Percentiles rank a stretch among this genome's conserved stretches.
Evolutionary conservation across 2,113 vertebrate species (phyloP).

Genomic region (Myiopsitta monachus): DNA sequence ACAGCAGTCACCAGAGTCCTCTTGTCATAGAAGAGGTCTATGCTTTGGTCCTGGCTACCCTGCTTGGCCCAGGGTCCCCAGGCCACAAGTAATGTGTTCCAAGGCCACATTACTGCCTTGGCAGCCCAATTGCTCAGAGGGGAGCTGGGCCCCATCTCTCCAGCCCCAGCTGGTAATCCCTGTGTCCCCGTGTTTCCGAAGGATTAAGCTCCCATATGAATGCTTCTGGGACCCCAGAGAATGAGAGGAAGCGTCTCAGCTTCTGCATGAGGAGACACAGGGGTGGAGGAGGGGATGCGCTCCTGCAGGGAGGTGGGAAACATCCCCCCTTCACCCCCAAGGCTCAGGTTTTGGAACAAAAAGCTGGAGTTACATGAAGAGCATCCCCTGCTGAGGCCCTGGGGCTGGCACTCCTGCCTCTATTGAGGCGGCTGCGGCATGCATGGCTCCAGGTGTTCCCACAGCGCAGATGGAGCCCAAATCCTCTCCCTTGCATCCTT

Average conservation of each 20-base stretch:
- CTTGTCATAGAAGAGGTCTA: not conserved
- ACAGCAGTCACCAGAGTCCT: not conserved
- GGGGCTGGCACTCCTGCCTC: not conserved
- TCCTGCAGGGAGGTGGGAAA: not conserved
- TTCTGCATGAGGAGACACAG: not conserved
- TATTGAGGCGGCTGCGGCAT: conserved; percentile 32
- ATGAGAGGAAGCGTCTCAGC: not conserved
- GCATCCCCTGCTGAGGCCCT: conserved; percentile 52
- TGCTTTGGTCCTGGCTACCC: fast-evolving
- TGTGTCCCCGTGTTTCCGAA: not conserved
- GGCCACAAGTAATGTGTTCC: no score
- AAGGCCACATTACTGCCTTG: fast-evolving
- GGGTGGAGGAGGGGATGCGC: not conserved
- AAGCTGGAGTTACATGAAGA: conserved; percentile 3
- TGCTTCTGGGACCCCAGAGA: not conserved
- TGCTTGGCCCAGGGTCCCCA: not conserved
- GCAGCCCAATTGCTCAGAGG: not conserved
- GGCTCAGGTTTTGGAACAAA: conserved; percentile 41
- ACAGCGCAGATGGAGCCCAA: not conserved
- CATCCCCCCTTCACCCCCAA: not conserved
- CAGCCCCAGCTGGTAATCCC: not conserved
- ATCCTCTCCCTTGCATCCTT: not conserved
- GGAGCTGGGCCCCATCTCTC: not conserved
- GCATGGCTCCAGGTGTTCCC: conserved; percentile 52
- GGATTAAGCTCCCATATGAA: conserved; percentile 63